These are phyloP conservation scores for Leucoma salicis DNA, from an alignment of 2,888 invertebrate species.

Conservation along the genomic window DNA sequence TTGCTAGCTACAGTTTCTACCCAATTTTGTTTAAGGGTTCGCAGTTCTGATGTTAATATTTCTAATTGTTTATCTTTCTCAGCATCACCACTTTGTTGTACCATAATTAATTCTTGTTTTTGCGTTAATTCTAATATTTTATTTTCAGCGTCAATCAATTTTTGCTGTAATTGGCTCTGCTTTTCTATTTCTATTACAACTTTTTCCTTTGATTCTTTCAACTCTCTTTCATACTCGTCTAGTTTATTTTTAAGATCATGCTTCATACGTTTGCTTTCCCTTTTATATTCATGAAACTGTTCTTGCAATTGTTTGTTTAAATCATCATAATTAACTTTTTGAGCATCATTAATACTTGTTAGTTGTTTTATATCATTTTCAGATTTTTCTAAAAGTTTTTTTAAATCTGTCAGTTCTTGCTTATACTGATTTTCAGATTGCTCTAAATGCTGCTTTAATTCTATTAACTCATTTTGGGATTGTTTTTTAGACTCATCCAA, in stretches of 20 bases:
- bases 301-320: conserved; percentile 67
- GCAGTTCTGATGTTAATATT: conserved; percentile 67
- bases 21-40: conserved; percentile 58
- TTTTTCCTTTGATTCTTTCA: conserved; percentile 62
- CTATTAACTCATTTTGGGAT: conserved; percentile 62
- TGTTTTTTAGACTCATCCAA: conserved; percentile 25
- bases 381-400: conserved; percentile 65
- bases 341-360: conserved; percentile 71
- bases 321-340: conserved; percentile 74
- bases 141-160: conserved; percentile 60
- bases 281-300: conserved; percentile 70
- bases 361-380: conserved; percentile 72
- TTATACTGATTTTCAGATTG: conserved; percentile 66
- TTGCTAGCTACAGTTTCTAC: conserved; percentile 59
- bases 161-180: conserved; percentile 59
- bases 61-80: conserved; percentile 71
- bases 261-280: conserved; percentile 73
- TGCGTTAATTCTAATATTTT: conserved; percentile 61
- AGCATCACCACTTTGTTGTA: conserved; percentile 63
- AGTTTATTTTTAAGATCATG: conserved; percentile 81
- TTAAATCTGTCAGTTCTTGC: conserved; percentile 65
- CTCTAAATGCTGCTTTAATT: conserved; percentile 61
- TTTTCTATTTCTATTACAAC: conserved; percentile 62
- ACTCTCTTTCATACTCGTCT: conserved; percentile 74
- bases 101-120: conserved; percentile 66